Evolutionary conservation across 2,113 vertebrate species (phyloP).

Genomic region (Mormoops blainvillei): DNA sequence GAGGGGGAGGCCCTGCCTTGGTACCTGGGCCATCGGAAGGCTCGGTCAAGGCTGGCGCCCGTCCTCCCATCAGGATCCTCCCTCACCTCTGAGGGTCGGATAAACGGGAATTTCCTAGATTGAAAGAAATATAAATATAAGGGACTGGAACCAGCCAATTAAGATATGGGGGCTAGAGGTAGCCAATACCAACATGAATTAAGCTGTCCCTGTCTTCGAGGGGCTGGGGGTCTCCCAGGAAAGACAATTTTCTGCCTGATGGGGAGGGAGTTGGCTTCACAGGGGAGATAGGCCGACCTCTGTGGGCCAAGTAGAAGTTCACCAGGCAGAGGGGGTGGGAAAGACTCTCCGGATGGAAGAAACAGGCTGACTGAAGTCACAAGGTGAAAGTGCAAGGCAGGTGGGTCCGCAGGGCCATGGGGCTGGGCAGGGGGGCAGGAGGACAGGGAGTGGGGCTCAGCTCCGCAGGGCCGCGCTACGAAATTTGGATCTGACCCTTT

Average conservation of each 20-base stretch:
- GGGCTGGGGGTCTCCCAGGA: neutral
- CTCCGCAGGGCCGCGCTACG: fast-evolving
- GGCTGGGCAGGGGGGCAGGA: too few species aligned
- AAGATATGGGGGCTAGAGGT: neutral
- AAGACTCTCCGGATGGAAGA: neutral
- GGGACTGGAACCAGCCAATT: neutral
- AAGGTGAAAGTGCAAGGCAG: neutral
- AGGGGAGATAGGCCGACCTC: neutral
- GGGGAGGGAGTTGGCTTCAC: neutral
- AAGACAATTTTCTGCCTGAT: neutral
- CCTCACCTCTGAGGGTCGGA: neutral
- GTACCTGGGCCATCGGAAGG: fast-evolving
- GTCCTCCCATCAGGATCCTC: neutral
- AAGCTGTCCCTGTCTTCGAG: neutral
- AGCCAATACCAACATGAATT: too few species aligned
- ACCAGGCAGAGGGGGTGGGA: neutral
- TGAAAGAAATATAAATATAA: neutral
- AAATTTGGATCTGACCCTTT: neutral
- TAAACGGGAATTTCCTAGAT: neutral
- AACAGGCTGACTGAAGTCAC: neutral
- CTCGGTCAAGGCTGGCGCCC: too few species aligned
- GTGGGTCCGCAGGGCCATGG: fast-evolving
- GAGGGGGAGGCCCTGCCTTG: fast-evolving
- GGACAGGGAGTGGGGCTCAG: neutral
- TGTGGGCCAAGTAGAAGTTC: neutral